phyloP scores from a whole-genome alignment of 2,888 invertebrate genomes.

The Teinopalpus imperialis region DNA sequence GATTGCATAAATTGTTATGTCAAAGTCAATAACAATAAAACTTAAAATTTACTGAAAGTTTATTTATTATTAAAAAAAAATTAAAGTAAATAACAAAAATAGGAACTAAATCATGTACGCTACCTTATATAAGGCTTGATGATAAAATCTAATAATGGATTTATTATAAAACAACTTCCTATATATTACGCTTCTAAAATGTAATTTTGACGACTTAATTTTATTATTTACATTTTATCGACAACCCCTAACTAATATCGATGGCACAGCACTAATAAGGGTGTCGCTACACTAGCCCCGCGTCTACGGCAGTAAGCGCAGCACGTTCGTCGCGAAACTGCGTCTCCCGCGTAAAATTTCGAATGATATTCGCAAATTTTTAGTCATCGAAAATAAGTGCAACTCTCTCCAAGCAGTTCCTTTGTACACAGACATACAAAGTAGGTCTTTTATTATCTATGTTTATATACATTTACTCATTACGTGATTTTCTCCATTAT shows the following conservation, averaged over 20 bases:
- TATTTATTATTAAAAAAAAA: too few relatives aligned
- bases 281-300: conserved; percentile 49
- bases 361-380: conserved; percentile 30
- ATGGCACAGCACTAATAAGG: conserved; percentile 33
- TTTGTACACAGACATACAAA: conserved; percentile 14
- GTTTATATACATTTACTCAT: too few relatives aligned
- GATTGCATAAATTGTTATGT: too few relatives aligned
- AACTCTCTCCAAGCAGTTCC: conserved; percentile 10
- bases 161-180: too few relatives aligned
- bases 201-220: too few relatives aligned
- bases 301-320: conserved; percentile 59
- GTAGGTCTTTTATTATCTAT: conserved; percentile 22
- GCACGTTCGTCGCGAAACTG: conserved; percentile 54
- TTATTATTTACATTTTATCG: conserved; percentile 2
- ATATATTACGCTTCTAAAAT: too few relatives aligned
- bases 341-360: conserved; percentile 49
- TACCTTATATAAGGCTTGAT: too few relatives aligned
- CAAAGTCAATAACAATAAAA: too few relatives aligned
- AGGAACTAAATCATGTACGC: too few relatives aligned
- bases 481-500: conserved; percentile 18
- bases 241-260: conserved; percentile 38
- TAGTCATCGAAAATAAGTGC: conserved; percentile 23
- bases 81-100: too few relatives aligned
- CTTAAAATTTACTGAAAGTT: too few relatives aligned
- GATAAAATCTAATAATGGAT: too few relatives aligned